Evolutionary conservation across 2,888 invertebrate genomes (phyloP).

Genomic region (Homarus gammarus): DNA sequence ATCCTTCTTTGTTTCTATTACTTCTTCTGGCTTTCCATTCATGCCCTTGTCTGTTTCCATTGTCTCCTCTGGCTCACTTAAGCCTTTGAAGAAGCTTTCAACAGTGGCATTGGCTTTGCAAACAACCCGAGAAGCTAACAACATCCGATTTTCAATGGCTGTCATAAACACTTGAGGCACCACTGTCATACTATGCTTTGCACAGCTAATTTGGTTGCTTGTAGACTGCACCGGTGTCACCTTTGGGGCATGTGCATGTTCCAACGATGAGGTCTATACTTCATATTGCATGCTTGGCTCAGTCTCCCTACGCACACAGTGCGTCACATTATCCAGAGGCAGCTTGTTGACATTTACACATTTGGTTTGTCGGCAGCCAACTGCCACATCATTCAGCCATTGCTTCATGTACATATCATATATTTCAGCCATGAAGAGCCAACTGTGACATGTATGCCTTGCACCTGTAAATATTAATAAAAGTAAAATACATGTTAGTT

Average conservation of each 20-base stretch:
- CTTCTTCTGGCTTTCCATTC: background rate
- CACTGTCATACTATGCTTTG: background rate
- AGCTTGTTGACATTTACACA: background rate
- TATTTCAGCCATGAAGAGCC: constrained; percentile 9
- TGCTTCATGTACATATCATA: constrained; percentile 12
- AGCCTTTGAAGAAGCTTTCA: background rate
- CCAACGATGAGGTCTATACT: too few species aligned
- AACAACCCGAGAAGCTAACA: constrained; percentile 16
- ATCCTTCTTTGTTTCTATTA: background rate
- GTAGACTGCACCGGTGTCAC: too few species aligned
- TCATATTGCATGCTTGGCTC: background rate
- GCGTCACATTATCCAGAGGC: background rate
- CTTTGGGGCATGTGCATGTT: too few species aligned
- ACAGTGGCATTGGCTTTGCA: constrained; percentile 9
- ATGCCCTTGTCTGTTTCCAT: background rate
- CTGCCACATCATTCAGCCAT: constrained; percentile 15
- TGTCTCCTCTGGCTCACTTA: background rate
- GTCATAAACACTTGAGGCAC: constrained; percentile 13
- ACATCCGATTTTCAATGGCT: constrained; percentile 30
- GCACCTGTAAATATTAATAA: constrained; percentile 3
- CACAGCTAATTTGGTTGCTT: too few species aligned
- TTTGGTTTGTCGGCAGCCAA: constrained; percentile 16
- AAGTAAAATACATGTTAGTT: background rate
- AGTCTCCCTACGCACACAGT: background rate
- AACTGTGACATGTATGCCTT: constrained; percentile 13